These are phyloP conservation scores for Falco concolor DNA, from an alignment of 2,797 vertebrate species.

Conservation along the genomic window DNA sequence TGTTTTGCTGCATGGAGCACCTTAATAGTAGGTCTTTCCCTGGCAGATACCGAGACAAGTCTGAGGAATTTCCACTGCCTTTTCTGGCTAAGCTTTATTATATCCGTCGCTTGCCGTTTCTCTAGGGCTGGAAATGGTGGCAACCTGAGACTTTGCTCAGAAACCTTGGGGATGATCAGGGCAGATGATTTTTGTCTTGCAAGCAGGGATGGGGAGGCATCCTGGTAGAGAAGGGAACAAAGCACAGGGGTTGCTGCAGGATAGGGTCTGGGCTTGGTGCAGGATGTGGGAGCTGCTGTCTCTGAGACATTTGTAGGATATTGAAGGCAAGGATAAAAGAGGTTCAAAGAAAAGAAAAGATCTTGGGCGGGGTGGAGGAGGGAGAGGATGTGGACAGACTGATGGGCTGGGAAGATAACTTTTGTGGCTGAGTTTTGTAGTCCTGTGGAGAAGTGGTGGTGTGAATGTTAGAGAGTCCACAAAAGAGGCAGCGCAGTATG, in stretches of 20 bases:
- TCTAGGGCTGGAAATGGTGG: not conserved
- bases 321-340: not conserved
- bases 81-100: not conserved
- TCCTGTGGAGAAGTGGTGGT: conserved; percentile 17
- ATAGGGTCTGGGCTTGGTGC: not conserved
- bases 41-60: not conserved
- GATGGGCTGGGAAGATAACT: conserved; percentile 51
- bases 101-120: not conserved
- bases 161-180: not conserved
- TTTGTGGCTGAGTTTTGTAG: conserved; percentile 45
- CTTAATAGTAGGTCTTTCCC: not conserved
- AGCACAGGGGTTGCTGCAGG: not conserved
- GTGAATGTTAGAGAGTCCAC: conserved; percentile 33
- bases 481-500: conserved; percentile 31
- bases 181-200: not conserved
- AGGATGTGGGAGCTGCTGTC: not conserved
- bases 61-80: not conserved
- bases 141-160: not conserved
- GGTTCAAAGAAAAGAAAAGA: conserved; percentile 21
- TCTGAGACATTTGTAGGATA: not conserved
- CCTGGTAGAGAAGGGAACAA: not conserved
- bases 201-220: not conserved
- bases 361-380: not conserved
- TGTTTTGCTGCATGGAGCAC: not conserved
- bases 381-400: conserved; percentile 53